phyloP scores from a whole-genome alignment of 2,888 invertebrate genomes.

The Operophtera brumata region DNA sequence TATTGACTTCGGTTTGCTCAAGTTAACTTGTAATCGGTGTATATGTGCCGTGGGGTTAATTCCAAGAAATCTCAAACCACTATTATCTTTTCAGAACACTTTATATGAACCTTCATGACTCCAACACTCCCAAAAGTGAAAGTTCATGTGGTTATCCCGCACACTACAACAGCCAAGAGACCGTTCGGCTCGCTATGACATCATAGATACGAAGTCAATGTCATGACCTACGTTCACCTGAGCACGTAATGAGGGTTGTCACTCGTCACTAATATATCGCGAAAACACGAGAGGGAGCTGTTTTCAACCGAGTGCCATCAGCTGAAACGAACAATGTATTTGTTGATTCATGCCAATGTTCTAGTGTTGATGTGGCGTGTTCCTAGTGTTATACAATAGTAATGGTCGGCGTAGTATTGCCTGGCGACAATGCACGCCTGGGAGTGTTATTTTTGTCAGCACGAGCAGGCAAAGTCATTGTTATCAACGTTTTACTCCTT shows the following conservation, averaged over 20 bases:
- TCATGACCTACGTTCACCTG: conserved; percentile 34
- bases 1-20: too few relatives aligned
- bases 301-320: conserved; percentile 19
- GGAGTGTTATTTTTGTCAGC: conserved; percentile 71
- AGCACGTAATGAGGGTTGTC: conserved; percentile 25
- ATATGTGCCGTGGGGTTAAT: too few relatives aligned
- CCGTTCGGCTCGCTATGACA: conserved; percentile 24
- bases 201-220: conserved; percentile 34
- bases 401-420: conserved; percentile 32
- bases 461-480: conserved; percentile 56
- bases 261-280: conserved; percentile 18
- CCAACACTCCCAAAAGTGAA: conserved; percentile 8
- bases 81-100: too few relatives aligned
- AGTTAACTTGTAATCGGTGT: too few relatives aligned
- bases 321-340: conserved; percentile 13
- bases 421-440: conserved; percentile 57
- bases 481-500: conserved; percentile 65
- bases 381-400: conserved; percentile 35
- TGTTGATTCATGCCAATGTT: conserved; percentile 28
- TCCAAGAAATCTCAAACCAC: too few relatives aligned
- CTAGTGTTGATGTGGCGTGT: conserved; percentile 18
- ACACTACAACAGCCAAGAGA: conserved; percentile 12
- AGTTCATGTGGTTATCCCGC: conserved; percentile 15
- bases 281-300: conserved; percentile 19
- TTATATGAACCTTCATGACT: too few relatives aligned